Percentiles rank a stretch among this genome's conserved stretches.
phyloP scores from a whole-genome alignment of 2,888 invertebrate species.

The Villa cingulata region DNA sequence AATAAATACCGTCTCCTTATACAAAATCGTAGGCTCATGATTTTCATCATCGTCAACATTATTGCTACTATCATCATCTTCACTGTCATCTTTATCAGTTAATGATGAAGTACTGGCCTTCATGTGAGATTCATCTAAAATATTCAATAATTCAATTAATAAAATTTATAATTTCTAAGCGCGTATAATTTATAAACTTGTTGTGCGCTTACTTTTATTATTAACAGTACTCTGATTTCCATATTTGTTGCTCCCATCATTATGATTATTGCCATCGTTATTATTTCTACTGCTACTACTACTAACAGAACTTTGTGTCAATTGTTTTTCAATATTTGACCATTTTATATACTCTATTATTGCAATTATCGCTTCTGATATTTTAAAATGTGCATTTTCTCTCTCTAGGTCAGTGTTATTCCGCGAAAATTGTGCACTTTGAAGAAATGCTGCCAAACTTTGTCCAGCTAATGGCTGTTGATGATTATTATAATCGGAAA shows the following conservation, averaged over 20 bases:
- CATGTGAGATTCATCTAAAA: neutral
- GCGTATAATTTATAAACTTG: no score
- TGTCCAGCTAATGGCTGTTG: constrained; percentile 47
- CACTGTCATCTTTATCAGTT: neutral
- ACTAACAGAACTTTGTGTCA: neutral
- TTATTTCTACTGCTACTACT: neutral
- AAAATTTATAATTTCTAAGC: no score
- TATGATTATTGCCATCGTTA: neutral
- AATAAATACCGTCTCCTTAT: neutral
- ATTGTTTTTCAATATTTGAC: constrained; percentile 3
- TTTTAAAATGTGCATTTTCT: constrained; percentile 76
- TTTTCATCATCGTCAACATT: neutral
- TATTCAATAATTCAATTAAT: no score
- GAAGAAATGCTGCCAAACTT: constrained; percentile 56
- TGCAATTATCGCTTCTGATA: constrained; percentile 70
- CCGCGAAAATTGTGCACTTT: constrained; percentile 54
- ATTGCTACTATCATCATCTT: neutral
- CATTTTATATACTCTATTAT: constrained; percentile 65
- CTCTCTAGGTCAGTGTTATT: constrained; percentile 64
- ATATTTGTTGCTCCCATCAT: no score
- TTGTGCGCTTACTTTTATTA: neutral
- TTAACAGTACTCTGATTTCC: no score
- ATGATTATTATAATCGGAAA: neutral
- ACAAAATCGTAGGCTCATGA: neutral
- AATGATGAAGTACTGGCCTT: neutral